A percentile compares a stretch with the other conserved stretches of the same genome.
Conservation (phyloP, 2,888 invertebrate species). For the Acronicta alni region DNA sequence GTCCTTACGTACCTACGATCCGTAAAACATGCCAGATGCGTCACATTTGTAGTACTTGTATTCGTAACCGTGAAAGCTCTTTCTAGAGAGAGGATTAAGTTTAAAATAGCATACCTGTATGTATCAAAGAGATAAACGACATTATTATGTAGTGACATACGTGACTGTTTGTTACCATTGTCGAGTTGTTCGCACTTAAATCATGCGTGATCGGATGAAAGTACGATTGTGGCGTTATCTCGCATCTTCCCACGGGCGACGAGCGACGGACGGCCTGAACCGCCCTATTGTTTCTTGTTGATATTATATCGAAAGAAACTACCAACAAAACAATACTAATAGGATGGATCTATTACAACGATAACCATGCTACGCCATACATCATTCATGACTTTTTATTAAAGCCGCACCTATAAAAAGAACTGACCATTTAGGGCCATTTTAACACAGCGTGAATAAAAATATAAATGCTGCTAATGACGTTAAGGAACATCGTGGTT, state of each 20-base stretch:
- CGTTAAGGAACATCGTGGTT: slow-evolving; percentile 38
- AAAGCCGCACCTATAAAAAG: slow-evolving; percentile 39
- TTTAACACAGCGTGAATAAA: slow-evolving; percentile 31
- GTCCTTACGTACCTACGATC: too few relatives aligned
- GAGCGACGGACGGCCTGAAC: slow-evolving; percentile 59
- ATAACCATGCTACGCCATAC: slow-evolving; percentile 68
- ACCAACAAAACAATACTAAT: slow-evolving; percentile 72
- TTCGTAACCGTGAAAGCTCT: background rate
- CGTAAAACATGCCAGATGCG: background rate
- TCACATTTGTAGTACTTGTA: too few relatives aligned
- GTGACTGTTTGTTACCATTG: slow-evolving; percentile 68
- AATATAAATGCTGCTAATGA: slow-evolving; percentile 38
- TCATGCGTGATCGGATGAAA: slow-evolving; percentile 86
- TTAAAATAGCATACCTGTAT: background rate
- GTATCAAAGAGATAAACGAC: slow-evolving; percentile 30
- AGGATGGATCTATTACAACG: slow-evolving; percentile 72
- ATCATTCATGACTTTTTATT: slow-evolving; percentile 63
- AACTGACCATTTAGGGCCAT: slow-evolving; percentile 30
- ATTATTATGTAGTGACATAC: slow-evolving; percentile 41
- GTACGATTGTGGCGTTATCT: slow-evolving; percentile 80
- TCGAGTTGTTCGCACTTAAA: slow-evolving; percentile 81
- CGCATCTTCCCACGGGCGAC: slow-evolving; percentile 81
- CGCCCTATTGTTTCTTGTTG: slow-evolving; percentile 69
- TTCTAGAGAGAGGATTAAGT: background rate
- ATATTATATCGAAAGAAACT: slow-evolving; percentile 68